Conservation (phyloP, 2,797 vertebrate genomes). For the Prionace glauca region DNA sequence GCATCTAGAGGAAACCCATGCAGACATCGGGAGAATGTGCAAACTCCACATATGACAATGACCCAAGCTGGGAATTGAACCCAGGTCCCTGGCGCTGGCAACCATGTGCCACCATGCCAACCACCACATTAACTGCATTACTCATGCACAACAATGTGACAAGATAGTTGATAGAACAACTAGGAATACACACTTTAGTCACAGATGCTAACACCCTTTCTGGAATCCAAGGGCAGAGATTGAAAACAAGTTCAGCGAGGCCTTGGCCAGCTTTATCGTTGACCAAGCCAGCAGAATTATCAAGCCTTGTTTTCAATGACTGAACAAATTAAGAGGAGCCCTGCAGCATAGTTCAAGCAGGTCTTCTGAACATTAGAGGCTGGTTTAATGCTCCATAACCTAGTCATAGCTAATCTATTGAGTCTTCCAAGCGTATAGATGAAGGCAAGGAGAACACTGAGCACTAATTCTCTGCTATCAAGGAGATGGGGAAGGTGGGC, state of each 20-base stretch:
- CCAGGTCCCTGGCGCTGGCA: too few relatives aligned
- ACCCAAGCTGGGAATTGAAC: too few relatives aligned
- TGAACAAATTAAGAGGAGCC: neutral
- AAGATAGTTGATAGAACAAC: neutral
- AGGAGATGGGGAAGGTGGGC: neutral
- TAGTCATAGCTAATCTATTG: neutral
- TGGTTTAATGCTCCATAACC: neutral
- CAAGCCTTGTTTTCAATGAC: neutral
- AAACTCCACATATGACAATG: too few relatives aligned
- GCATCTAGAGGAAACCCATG: too few relatives aligned
- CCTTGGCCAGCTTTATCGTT: neutral
- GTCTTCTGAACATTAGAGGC: neutral
- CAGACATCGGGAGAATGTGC: too few relatives aligned
- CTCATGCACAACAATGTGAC: neutral
- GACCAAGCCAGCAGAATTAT: neutral
- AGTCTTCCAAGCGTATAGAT: neutral
- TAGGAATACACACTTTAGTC: neutral
- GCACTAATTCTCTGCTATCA: neutral
- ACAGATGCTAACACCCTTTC: neutral
- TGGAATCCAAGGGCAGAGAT: neutral
- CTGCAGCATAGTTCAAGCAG: neutral
- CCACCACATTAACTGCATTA: neutral
- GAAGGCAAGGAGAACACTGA: neutral
- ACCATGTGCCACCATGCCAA: too few relatives aligned
- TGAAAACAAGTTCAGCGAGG: too few relatives aligned